Conservation (phyloP, 2,888 invertebrate genomes). For the Lasioglossum zephyrum region DNA sequence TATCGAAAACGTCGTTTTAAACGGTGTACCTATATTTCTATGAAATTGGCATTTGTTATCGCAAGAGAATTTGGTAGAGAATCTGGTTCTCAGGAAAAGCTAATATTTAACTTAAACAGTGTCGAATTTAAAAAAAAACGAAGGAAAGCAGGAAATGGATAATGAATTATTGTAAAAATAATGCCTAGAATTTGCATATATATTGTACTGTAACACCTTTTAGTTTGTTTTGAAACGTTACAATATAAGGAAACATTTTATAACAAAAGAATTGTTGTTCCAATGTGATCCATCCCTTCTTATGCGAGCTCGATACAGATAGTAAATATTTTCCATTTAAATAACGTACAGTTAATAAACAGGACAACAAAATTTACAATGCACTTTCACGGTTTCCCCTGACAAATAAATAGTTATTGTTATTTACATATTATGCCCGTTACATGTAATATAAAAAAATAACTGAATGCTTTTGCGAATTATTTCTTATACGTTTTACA, state of each 20-base stretch:
- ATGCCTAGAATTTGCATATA: conserved; percentile 82
- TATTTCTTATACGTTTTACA: conserved; percentile 46
- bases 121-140: conserved; percentile 71
- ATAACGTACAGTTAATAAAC: conserved; percentile 7
- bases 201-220: conserved; percentile 81
- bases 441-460: conserved; percentile 64
- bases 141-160: conserved; percentile 71
- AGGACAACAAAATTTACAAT: conserved; percentile 33
- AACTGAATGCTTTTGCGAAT: conserved; percentile 59
- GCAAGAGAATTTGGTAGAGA: conserved; percentile 59
- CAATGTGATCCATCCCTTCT: conserved; percentile 46
- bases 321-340: background rate
- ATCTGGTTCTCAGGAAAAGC: conserved; percentile 75
- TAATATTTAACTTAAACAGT: conserved; percentile 72
- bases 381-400: conserved; percentile 50
- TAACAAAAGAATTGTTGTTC: conserved; percentile 72
- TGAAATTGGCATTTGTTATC: conserved; percentile 61
- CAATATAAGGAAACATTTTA: conserved; percentile 84
- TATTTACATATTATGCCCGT: conserved; percentile 68
- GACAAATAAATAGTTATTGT: conserved; percentile 56
- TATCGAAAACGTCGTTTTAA: conserved; percentile 29
- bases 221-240: conserved; percentile 82
- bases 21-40: conserved; percentile 52
- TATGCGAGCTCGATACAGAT: background rate
- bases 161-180: conserved; percentile 82